Base-by-base conservation (phyloP, 2,888 invertebrate species). In the Yponomeuta plumbellus region DNA sequence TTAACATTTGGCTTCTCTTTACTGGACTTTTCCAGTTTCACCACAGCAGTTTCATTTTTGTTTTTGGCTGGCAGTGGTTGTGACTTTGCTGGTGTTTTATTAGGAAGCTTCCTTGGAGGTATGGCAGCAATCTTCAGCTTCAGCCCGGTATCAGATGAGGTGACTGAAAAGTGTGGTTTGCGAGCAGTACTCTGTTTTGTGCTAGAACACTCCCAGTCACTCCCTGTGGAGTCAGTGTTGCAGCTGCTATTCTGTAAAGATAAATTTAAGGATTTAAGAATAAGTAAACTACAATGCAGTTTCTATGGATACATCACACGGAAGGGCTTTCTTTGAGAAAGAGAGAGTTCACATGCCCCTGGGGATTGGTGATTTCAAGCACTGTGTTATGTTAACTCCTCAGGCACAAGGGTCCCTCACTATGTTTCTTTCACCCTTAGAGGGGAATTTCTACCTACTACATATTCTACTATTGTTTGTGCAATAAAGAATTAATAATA, bases 101-200 rank as follows among this genome's bases (percentile, higher is more conserved):
- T 82, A 74, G 80, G 80, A 70, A 72, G 79, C 77, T 80, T 92
- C 63, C 83, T 76, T 63, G 91, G 92, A 69, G 91, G 92, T 69
- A 93, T 92, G 59, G 93, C 93, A 70, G 93, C 93, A 67, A 93
- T 93, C 73, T 93, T 94, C 65, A 94, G 85, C 69, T 93, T 92
- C 66, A 94, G 77, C 22, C 93, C 93, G 61, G 93, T 92, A 61
- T 93, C 93, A 79, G 93, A 92, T 68, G 92, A 93, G 59, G 93
- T 93, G 40, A 93, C 93, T 11, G 93, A 93, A 79, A 94, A 94
- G 75, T 93, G 93, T 64, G 90, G 83, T 72, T 91, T 91, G 62
- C 77, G 78, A 57, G 80, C 76, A 56, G 81, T 75, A 67, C 76
- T 77, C 70, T 84, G 84, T 71, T 88, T 88, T 39, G 78, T 74